A percentile compares a stretch with the other conserved stretches of the same genome.
Evolutionary conservation across 2,797 vertebrate genomes (phyloP).

Genomic region (Myotis findleyi): DNA sequence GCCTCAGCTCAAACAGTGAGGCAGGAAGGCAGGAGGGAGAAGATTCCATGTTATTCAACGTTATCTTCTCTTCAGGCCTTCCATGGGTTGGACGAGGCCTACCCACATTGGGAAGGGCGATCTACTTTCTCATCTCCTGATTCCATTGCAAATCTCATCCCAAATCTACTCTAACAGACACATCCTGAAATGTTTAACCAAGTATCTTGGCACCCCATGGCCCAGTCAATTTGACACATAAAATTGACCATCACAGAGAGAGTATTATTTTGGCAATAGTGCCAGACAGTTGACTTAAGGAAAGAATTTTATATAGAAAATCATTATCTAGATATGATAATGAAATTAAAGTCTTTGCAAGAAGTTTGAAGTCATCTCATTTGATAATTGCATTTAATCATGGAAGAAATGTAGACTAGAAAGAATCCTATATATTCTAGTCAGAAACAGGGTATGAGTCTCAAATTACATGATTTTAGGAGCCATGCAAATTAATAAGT

Average conservation of each 20-base stretch:
- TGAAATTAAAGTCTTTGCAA: not conserved
- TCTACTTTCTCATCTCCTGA: not conserved
- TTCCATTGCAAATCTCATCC: not conserved
- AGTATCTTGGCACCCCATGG: not conserved
- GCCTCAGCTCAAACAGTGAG: not conserved
- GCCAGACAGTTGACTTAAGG: not conserved
- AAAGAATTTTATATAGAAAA: not conserved
- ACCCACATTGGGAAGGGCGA: not conserved
- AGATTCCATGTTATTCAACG: not conserved
- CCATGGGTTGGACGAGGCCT: not conserved
- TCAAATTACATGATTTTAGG: slow-evolving; percentile 10
- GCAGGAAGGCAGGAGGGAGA: not conserved
- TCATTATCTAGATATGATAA: not conserved
- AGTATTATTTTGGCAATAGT: not conserved
- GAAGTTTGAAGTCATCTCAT: slow-evolving; percentile 8
- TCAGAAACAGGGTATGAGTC: not conserved
- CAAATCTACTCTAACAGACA: not conserved
- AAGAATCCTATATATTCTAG: not conserved
- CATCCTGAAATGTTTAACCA: not conserved
- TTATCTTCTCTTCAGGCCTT: not conserved
- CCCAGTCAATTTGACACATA: not conserved
- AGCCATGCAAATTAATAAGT: slow-evolving; percentile 14
- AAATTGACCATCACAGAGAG: not conserved
- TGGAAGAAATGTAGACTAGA: not conserved
- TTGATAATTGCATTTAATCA: not conserved